phyloP scores from a whole-genome alignment of 2,113 vertebrate genomes.

The Melanocharis versteri region DNA sequence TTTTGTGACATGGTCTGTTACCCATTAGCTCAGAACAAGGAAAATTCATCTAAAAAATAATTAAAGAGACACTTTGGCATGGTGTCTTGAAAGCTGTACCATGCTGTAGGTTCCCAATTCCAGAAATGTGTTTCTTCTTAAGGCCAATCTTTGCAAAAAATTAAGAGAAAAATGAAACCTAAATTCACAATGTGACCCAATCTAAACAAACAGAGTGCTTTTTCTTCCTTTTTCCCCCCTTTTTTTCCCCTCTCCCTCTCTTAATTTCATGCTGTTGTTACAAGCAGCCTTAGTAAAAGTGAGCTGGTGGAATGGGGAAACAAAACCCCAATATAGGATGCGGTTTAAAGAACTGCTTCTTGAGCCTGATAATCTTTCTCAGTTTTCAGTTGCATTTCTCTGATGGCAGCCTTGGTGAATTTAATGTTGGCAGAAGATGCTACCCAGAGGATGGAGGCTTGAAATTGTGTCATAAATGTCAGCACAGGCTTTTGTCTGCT shows the following conservation, averaged over 20 bases:
- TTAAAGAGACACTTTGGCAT: conserved; percentile 54
- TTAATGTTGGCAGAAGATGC: background rate
- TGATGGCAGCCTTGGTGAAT: background rate
- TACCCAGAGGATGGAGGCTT: background rate
- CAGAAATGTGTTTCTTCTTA: conserved; percentile 62
- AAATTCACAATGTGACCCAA: conserved; percentile 37
- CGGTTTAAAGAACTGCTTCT: background rate
- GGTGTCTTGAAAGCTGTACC: conserved; percentile 28
- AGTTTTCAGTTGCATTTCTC: background rate
- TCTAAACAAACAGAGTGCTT: conserved; percentile 36
- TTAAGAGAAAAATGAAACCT: conserved; percentile 46
- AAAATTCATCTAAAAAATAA: conserved; percentile 63
- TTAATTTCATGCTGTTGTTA: conserved; percentile 5
- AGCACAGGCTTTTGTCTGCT: background rate
- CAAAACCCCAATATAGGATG: background rate
- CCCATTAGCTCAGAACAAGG: conserved; percentile 57
- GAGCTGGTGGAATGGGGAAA: conserved; percentile 1
- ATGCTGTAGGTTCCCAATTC: conserved; percentile 13
- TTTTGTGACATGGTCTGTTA: conserved; percentile 46
- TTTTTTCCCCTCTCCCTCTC: background rate
- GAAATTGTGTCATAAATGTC: background rate
- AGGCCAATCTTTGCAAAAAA: conserved; percentile 44
- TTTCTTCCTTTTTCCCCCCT: background rate
- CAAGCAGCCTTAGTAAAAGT: background rate
- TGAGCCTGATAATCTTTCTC: background rate